phyloP scores from a whole-genome alignment of 2,113 vertebrate genomes.

The Tyrannus savana region DNA sequence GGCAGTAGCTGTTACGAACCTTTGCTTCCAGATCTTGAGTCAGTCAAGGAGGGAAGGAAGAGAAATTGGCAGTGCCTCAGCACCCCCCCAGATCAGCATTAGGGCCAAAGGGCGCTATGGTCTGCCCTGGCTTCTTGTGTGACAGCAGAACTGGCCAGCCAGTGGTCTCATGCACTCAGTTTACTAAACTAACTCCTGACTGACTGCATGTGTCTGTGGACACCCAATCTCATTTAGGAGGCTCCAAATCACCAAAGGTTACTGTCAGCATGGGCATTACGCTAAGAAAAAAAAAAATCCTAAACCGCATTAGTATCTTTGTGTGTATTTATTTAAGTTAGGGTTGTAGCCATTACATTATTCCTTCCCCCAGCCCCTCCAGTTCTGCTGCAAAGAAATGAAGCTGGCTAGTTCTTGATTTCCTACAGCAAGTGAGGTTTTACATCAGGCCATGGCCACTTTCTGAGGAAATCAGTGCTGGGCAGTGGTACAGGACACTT shows the following conservation, averaged over 20 bases:
- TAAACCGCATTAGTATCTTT: not conserved
- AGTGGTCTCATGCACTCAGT: not conserved
- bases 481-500: not conserved
- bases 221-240: not conserved
- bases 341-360: not conserved
- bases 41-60: not conserved
- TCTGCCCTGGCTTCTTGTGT: not conserved
- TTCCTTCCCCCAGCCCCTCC: not conserved
- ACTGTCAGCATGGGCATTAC: not conserved
- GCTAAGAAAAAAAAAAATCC: not conserved
- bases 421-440: not conserved
- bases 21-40: not conserved
- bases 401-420: not conserved
- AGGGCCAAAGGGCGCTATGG: not conserved
- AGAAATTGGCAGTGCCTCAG: not conserved
- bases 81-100: not conserved
- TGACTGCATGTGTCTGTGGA: not conserved
- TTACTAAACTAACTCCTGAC: not conserved
- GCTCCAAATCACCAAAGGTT: not conserved
- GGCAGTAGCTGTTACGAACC: not conserved
- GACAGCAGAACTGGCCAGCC: not conserved
- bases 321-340: conserved; percentile 6
- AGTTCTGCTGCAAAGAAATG: not conserved
- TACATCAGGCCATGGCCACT: not conserved
- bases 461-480: not conserved